Percentiles rank a stretch among this genome's conserved stretches.
These are phyloP conservation scores for Rhizoglyphus robini DNA, from an alignment of 1,140 invertebrate genomes.

Conservation along the genomic window DNA sequence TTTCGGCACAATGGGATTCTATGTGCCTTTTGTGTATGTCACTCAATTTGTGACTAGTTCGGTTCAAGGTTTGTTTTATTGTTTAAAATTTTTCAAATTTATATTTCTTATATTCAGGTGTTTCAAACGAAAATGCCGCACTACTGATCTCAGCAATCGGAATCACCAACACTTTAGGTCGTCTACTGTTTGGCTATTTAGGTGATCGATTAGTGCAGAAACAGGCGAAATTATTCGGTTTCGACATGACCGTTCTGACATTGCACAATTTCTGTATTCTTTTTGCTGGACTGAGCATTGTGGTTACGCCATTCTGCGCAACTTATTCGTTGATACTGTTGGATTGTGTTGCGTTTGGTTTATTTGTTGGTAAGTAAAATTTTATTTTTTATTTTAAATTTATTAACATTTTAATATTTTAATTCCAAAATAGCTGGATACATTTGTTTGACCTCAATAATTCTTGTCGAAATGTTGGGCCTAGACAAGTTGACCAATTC, in stretches of 20 bases:
- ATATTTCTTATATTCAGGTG: constrained; percentile 2
- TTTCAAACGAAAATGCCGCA: constrained; percentile 49
- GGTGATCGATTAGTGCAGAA: constrained; percentile 33
- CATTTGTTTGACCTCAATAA: constrained; percentile 93
- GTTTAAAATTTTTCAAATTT: too few species aligned
- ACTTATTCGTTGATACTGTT: constrained; percentile 59
- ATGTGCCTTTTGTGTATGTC: constrained; percentile 87
- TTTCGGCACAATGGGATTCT: constrained; percentile 83
- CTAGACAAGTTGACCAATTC: constrained; percentile 90
- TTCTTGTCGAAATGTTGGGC: constrained; percentile 85
- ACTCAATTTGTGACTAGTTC: constrained; percentile 55
- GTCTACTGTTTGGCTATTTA: constrained; percentile 41
- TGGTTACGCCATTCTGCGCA: constrained; percentile 64
- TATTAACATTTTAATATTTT: constrained; percentile 4
- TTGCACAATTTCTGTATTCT: constrained; percentile 88
- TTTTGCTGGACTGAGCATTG: constrained; percentile 70
- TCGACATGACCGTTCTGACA: constrained; percentile 63
- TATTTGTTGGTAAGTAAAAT: constrained; percentile 92
- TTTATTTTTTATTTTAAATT: constrained; percentile 5
- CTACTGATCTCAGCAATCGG: constrained; percentile 71
- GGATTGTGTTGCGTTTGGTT: constrained; percentile 80
- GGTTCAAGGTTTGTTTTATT: constrained; percentile 26
- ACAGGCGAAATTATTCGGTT: constrained; percentile 9
- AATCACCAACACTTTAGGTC: constrained; percentile 40
- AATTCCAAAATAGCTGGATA: constrained; percentile 74